Base-by-base conservation (phyloP, 2,113 vertebrate genomes). In the Bubo blakistoni region DNA sequence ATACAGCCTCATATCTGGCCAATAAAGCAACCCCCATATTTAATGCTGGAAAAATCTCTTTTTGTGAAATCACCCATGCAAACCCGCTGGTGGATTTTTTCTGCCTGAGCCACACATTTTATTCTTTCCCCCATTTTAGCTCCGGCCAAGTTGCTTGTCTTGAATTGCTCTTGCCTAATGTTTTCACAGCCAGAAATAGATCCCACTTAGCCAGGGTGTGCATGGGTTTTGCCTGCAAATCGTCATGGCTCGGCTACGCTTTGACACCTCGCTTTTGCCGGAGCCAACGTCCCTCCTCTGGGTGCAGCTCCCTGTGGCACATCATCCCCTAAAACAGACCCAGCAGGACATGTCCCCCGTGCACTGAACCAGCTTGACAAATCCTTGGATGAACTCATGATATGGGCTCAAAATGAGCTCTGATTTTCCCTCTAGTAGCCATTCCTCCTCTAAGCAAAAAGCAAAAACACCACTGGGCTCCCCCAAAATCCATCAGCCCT, bases 171-270 rank as follows among this genome's bases (percentile, higher is more conserved):
- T 92, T 94, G 88, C 89, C 36, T 61, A 81, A 87, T 42, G 57
- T 78, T 85, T 55, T 32, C 18, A 15, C 20, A 69, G 78, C 80
- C 92, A 92, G 90, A 96, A 97, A 97, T 96, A 97, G 86, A 84
- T 16, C 72, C 34, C 13, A 11, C n/a, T 80, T 18, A 66, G 70
- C 69, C 1, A 0, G 94, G 96, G 88, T 82, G 97, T 97, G 93
- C 72, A 73, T 6, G 7, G 67, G 77, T 22, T 94, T 73, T 63
- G 77, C 36, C 80, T 67, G 38, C n/a, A 32, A 82, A 77, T 18
- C 6, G 3, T 46, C 81, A 78, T 1, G 20, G 71, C 32, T 66
- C 4, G 0, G 58, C 62, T 32, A 54, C 0, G 1, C 70, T 54
- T 55, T 0, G 20, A 47, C 6, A 0, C 58, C 92, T 70, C 7